phyloP scores from a whole-genome alignment of 2,888 invertebrate species.

The Caenorhabditis becei region DNA sequence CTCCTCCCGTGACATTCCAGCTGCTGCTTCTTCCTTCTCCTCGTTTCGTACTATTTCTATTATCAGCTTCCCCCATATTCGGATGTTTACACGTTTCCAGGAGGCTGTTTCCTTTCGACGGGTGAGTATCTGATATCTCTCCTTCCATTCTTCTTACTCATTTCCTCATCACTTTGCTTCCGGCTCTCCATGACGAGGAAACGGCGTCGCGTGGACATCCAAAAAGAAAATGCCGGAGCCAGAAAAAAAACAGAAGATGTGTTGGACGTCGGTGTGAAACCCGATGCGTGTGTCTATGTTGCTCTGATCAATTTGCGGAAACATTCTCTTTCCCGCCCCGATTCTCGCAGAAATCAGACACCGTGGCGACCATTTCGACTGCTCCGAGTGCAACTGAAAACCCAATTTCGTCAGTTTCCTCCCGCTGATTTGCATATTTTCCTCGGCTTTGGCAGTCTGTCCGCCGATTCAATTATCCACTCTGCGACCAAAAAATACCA shows the following conservation, averaged over 20 bases:
- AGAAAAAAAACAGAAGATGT: background rate
- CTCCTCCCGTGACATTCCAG: background rate
- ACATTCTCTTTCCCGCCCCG: constrained; percentile 9
- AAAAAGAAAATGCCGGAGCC: background rate
- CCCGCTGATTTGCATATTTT: constrained; percentile 3
- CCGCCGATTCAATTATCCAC: constrained; percentile 13
- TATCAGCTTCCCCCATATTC: background rate
- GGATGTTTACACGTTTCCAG: constrained; percentile 16
- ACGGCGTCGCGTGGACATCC: background rate
- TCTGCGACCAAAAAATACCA: constrained; percentile 8
- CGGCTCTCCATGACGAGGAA: background rate
- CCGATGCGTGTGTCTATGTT: constrained; percentile 24
- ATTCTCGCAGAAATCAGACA: constrained; percentile 29
- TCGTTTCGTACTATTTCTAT: constrained; percentile 6
- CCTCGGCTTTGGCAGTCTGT: background rate
- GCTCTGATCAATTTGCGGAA: constrained; percentile 45
- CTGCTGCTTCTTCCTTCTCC: background rate
- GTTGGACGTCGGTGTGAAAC: constrained; percentile 10
- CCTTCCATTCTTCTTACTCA: background rate
- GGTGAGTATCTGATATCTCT: constrained; percentile 4
- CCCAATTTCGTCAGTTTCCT: background rate
- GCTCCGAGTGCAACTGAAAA: background rate
- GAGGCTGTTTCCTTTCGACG: constrained; percentile 5
- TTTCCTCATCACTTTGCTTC: constrained; percentile 6
- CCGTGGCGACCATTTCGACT: background rate